phyloP scores from a whole-genome alignment of 2,113 vertebrate species.

The Dicerorhinus sumatrensis region DNA sequence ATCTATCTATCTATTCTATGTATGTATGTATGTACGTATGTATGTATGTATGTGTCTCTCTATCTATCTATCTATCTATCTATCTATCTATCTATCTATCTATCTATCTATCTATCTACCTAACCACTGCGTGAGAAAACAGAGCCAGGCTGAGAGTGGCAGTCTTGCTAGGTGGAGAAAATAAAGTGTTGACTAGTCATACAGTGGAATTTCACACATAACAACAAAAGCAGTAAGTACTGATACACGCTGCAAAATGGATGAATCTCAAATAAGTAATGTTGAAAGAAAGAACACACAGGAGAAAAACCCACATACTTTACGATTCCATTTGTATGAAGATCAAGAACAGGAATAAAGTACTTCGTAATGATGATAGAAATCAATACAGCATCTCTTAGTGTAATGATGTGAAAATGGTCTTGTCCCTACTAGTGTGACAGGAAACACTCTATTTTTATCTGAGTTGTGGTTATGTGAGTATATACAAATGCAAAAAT shows the following conservation, averaged over 20 bases:
- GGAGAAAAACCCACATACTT: neutral
- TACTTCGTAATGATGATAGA: neutral
- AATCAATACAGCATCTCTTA: neutral
- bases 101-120: no score
- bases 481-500: neutral
- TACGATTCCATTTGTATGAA: neutral
- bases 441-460: neutral
- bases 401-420: neutral
- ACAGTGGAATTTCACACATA: neutral
- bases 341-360: neutral
- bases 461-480: neutral
- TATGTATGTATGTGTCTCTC: neutral
- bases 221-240: neutral
- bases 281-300: neutral
- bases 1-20: no score
- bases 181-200: neutral
- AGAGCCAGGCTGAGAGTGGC: neutral
- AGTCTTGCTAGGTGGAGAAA: neutral
- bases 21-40: neutral
- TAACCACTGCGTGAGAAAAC: neutral
- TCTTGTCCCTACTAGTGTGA: neutral
- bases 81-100: neutral
- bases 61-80: no score
- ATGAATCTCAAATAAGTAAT: neutral
- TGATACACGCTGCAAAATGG: neutral